Evolutionary conservation across 2,888 invertebrate species (phyloP), one percentile per base, ranked within the genome.

Genomic region (Isoperla grammatica): DNA sequence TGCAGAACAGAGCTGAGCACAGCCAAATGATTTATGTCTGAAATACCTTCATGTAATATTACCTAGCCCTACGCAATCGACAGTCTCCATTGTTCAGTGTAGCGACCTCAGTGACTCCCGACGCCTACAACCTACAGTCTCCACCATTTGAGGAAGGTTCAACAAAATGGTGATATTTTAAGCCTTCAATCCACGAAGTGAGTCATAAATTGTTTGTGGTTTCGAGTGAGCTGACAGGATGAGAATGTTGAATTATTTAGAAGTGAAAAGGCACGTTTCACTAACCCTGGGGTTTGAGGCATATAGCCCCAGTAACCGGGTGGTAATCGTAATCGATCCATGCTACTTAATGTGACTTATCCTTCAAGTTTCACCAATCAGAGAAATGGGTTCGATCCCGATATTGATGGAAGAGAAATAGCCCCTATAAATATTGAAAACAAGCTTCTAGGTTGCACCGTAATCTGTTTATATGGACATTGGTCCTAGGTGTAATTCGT

Each of bases 191-290:
- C 22, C 48, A 5, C 20, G 48, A 48, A 48, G 48, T 48, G 48
- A 48, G 48, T 23, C 48, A 48, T 48, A 48, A 48, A 48, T 48
- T 48, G 48, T 48, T 22, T 5, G 20, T 48, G 48, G 48, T 48
- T 48, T 48, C 13, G 22, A 20, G 48, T 22, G 20, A 48, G n/a
- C 48, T 48, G 48, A 15, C 48, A 20, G 48, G 22, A 13, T 48
- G 48, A 48, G 20, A 48, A 20, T 22, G n/a, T 9, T 48, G 48
- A 48, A 48, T 48, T 22, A 48, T 48, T 48, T 48, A 48, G 48
- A 48, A 11, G 20, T 22, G 20, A 48, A 48, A 48, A 48, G 48
- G 23, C 20, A 48, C 48, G 23, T 48, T 23, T 22, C 48, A 48
- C 23, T 48, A 48, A 22, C 20, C 15, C 8, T 20, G n/a, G 43